Evolutionary conservation across 2,113 vertebrate species (phyloP).

Genomic region (Drymodes brunneopygia): DNA sequence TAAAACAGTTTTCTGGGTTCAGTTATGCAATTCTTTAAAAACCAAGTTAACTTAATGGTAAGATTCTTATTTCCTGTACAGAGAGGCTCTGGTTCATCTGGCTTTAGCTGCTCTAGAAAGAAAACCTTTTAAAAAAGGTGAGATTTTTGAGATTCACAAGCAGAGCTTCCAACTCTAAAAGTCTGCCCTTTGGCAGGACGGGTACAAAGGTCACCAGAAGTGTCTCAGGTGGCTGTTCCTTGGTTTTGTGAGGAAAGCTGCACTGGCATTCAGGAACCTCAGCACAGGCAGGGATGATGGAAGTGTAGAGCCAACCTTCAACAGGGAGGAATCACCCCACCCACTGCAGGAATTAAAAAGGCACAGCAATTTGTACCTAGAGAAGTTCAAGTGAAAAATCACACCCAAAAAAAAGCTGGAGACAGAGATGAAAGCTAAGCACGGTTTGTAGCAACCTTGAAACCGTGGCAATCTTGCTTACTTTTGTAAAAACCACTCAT

Average conservation of each 20-base stretch:
- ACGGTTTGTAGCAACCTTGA: neutral
- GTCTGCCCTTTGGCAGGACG: neutral
- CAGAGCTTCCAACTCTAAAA: constrained; percentile 12
- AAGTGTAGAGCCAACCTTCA: constrained; percentile 34
- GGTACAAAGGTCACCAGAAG: constrained; percentile 3
- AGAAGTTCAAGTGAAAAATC: constrained; percentile 16
- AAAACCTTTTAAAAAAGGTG: neutral
- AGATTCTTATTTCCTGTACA: constrained; percentile 49
- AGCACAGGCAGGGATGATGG: neutral
- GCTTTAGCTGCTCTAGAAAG: constrained; percentile 34
- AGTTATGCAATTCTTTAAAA: constrained; percentile 14
- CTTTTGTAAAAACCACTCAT: constrained; percentile 4
- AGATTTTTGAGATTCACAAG: neutral
- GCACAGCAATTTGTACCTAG: constrained; percentile 33
- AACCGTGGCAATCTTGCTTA: neutral
- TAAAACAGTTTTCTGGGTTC: neutral
- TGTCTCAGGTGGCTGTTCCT: neutral
- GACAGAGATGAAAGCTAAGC: neutral
- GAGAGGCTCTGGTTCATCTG: constrained; percentile 40
- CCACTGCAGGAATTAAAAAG: constrained; percentile 35
- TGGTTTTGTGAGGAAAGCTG: constrained; percentile 3
- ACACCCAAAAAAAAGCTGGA: neutral
- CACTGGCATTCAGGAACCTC: constrained; percentile 45
- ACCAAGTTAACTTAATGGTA: constrained; percentile 38
- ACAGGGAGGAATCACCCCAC: constrained; percentile 35